Percentiles rank a stretch among this genome's conserved stretches.
Evolutionary conservation across 2,888 invertebrate genomes (phyloP).

Genomic region (Volucella inanis): DNA sequence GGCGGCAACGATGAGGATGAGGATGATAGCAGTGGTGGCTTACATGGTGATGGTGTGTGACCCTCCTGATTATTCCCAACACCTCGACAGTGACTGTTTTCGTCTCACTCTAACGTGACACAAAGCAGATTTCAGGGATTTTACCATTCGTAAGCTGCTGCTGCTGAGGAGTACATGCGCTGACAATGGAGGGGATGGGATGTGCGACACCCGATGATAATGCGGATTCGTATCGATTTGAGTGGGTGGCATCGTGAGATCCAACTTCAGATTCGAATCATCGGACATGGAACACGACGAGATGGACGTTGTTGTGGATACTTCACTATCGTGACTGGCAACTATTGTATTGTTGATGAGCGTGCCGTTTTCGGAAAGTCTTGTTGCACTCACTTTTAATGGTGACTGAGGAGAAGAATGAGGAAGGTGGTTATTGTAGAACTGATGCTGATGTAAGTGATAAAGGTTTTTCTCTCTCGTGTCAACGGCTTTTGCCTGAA

Average conservation of each 20-base stretch:
- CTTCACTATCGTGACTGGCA: too few species aligned
- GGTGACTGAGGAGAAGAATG: conserved; percentile 68
- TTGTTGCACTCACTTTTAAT: conserved; percentile 84
- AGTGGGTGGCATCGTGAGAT: too few species aligned
- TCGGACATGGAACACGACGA: too few species aligned
- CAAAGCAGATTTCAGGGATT: conserved; percentile 83
- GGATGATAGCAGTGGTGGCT: conserved; percentile 76
- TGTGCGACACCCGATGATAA: conserved; percentile 75
- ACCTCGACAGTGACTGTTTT: conserved; percentile 91
- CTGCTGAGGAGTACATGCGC: conserved; percentile 47
- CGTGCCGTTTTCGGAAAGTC: too few species aligned
- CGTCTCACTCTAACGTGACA: conserved; percentile 83
- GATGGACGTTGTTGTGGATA: too few species aligned
- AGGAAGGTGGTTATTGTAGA: conserved; percentile 71
- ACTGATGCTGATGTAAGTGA: conserved; percentile 40
- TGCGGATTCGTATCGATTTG: conserved; percentile 60
- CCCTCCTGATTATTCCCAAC: conserved; percentile 79
- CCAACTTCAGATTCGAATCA: too few species aligned
- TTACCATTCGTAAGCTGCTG: conserved; percentile 76
- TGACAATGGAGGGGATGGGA: conserved; percentile 53
- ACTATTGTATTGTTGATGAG: too few species aligned
- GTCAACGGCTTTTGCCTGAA: conserved; percentile 54
- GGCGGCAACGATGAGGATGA: background rate
- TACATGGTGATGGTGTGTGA: conserved; percentile 81
- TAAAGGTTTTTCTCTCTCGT: conserved; percentile 49